Base-by-base conservation (phyloP, 2,113 vertebrate species). In the Saguinus imperator region DNA sequence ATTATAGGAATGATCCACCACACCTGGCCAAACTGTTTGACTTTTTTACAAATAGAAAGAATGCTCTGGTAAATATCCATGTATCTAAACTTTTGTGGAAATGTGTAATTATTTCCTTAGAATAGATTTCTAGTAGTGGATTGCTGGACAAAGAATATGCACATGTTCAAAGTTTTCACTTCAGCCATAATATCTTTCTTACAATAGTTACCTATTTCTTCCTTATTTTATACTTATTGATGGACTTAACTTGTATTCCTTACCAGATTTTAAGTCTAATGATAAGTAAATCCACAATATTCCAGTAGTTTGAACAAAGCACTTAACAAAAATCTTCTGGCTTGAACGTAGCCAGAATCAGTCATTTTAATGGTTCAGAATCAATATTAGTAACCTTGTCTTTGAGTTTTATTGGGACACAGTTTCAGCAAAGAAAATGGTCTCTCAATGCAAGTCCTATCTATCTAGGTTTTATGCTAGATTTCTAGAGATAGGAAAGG, bases 311-410 rank as follows among this genome's bases (percentile, higher is more conserved):
- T 88, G 35, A 94, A 85, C 66, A 89, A 82, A 72, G 35, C 23
- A 87, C 40, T 95, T 92, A 95, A 68, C 58, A 66, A 95, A 92
- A 72, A 35, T 73, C 55, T 77, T 4, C 32, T 77, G 37, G 21
- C 9, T 91, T 82, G 43, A 95, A 91, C 70, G 86, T 40, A 96
- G 61, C 6, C 17, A 82, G 83, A 88, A 37, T 61, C 70, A 64
- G 35, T 80, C 20, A 75, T 87, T 93, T 84, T 91, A 72, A 23
- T 61, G 16, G 35, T 45, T 90, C 35, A 57, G 68, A 95, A 83
- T 92, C 80, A 80, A 50, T 66, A 83, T 48, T 29, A 55, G 68
- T 80, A 25, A 97, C 35, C 11, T n/a, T 29, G 5, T 50, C 84
- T 52, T 85, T 83, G 66, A 52, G 52, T 77, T 89, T 95, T 61